phyloP scores from a whole-genome alignment of 2,797 vertebrate species.

The Hyperoplus lanceolatus region DNA sequence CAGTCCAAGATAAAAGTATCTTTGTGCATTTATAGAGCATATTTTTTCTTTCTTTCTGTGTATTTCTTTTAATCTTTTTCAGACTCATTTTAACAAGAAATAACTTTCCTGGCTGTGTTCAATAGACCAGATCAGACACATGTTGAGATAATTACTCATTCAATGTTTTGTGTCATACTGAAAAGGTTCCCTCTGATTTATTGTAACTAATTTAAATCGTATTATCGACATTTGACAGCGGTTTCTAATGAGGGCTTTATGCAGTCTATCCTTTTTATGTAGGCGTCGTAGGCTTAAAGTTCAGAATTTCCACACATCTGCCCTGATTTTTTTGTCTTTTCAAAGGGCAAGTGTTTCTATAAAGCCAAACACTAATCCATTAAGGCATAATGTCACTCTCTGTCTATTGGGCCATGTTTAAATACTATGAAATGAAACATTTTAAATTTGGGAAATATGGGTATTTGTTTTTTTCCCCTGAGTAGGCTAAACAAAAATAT shows the following conservation, averaged over 20 bases:
- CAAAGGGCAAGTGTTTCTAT: neutral
- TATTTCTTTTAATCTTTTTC: neutral
- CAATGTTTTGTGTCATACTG: conserved; percentile 1
- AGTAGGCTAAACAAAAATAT: neutral
- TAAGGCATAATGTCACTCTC: neutral
- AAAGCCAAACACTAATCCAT: neutral
- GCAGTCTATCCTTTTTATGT: neutral
- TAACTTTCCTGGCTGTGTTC: neutral
- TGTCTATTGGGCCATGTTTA: neutral
- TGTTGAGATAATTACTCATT: conserved; percentile 10
- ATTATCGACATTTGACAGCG: neutral
- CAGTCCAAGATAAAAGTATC: neutral
- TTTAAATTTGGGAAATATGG: neutral
- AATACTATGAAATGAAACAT: neutral
- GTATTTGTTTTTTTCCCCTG: neutral
- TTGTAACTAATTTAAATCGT: conserved; percentile 17
- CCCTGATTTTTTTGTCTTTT: neutral
- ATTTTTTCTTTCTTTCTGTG: neutral
- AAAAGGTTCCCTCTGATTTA: conserved; percentile 3
- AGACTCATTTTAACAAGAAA: neutral
- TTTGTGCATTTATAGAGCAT: neutral
- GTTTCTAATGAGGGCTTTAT: neutral
- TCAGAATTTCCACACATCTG: neutral
- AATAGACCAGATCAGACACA: neutral
- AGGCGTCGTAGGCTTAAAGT: neutral